Percentiles rank a stretch among this genome's conserved stretches.
phyloP scores from a whole-genome alignment of 2,888 invertebrate species.

The Geophilus truncorum region DNA sequence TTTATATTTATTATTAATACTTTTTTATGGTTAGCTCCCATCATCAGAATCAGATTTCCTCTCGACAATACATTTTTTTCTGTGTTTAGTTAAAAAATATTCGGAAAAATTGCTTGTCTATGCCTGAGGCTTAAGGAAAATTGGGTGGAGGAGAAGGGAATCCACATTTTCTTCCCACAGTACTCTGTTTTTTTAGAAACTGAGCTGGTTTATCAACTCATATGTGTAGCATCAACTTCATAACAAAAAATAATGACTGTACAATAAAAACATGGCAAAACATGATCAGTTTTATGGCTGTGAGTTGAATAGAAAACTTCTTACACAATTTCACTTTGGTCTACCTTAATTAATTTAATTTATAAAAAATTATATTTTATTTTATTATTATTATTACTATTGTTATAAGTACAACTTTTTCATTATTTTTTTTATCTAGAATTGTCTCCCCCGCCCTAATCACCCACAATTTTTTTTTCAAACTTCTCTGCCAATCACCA shows the following conservation, averaged over 20 bases:
- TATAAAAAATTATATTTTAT: too few relatives aligned
- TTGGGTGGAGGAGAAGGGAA: neutral
- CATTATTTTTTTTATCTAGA: neutral
- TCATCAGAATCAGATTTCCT: neutral
- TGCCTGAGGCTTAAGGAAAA: neutral
- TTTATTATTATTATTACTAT: too few relatives aligned
- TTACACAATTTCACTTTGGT: neutral
- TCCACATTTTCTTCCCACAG: neutral
- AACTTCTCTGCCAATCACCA: neutral
- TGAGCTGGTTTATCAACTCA: constrained; percentile 6
- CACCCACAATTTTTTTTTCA: too few relatives aligned
- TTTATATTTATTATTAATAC: neutral
- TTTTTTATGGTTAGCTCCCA: neutral
- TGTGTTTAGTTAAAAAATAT: neutral
- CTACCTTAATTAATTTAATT: neutral
- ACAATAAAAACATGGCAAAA: too few relatives aligned
- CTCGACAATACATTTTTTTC: too few relatives aligned
- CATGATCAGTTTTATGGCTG: too few relatives aligned
- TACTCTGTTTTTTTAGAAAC: neutral
- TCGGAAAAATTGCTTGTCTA: neutral
- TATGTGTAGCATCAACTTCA: neutral
- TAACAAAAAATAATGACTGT: neutral
- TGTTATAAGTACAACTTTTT: neutral
- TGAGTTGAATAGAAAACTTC: neutral
- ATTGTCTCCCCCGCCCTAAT: too few relatives aligned